phyloP scores from a whole-genome alignment of 2,888 invertebrate genomes.

The Mactromeris polynyma region DNA sequence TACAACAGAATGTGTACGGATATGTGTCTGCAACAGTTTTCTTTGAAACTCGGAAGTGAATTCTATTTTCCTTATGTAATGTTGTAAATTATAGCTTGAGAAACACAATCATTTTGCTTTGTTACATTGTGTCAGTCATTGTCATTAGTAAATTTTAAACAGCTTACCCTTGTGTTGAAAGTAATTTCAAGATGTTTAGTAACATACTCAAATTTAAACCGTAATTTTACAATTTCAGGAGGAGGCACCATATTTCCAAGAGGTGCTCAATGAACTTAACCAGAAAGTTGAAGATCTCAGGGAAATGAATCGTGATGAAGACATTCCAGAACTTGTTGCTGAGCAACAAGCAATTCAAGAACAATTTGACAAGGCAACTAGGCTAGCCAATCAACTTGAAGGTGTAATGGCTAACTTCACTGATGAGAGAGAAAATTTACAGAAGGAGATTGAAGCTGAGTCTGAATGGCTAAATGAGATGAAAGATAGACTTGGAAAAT shows the following conservation, averaged over 20 bases:
- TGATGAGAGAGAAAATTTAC: slow-evolving; percentile 81
- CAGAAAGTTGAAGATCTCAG: slow-evolving; percentile 93
- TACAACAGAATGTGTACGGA: too few species aligned
- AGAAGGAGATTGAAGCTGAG: slow-evolving; percentile 81
- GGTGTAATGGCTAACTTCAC: slow-evolving; percentile 92
- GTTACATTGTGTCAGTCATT: too few species aligned
- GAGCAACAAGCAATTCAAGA: slow-evolving; percentile 79
- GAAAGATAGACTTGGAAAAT: slow-evolving; percentile 81
- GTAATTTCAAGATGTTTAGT: too few species aligned
- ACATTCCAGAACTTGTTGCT: slow-evolving; percentile 89
- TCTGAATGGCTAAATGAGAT: slow-evolving; percentile 81
- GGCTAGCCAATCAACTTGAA: slow-evolving; percentile 92
- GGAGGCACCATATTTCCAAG: slow-evolving; percentile 93
- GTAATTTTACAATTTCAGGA: slow-evolving; percentile 86
- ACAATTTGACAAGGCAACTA: slow-evolving; percentile 92
- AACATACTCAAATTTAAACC: too few species aligned
- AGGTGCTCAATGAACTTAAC: slow-evolving; percentile 92
- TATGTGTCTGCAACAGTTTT: too few species aligned
- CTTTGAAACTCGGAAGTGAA: too few species aligned
- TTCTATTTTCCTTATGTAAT: too few species aligned
- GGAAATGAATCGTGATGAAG: slow-evolving; percentile 92
- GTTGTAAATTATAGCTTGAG: too few species aligned
- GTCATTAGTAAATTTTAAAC: too few species aligned
- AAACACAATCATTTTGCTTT: too few species aligned
- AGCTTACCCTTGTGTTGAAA: too few species aligned